phyloP scores from a whole-genome alignment of 2,888 invertebrate species.

The Ormyrus pomaceus region DNA sequence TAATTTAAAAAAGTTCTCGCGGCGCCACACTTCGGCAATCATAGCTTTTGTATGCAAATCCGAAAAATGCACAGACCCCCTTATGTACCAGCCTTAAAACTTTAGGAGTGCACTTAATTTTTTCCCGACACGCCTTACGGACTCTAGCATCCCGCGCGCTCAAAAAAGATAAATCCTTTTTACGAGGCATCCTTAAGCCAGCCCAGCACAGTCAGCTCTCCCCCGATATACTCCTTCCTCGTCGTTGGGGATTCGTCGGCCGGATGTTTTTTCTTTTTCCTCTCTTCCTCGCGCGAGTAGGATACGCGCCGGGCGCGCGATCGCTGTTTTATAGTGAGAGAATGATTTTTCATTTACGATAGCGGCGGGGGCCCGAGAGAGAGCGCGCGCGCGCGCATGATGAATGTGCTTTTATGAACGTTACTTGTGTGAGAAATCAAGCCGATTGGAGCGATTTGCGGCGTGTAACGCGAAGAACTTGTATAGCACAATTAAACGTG shows the following conservation, averaged over 20 bases:
- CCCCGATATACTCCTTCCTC: not conserved
- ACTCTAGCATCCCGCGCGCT: not conserved
- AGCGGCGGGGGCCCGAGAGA: conserved; percentile 3
- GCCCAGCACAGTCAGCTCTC: too few species aligned
- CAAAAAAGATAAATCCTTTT: conserved; percentile 11
- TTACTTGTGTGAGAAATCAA: conserved; percentile 47
- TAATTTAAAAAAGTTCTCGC: too few species aligned
- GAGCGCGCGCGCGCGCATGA: conserved; percentile 12
- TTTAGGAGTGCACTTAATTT: conserved; percentile 20
- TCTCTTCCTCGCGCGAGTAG: not conserved
- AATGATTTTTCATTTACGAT: conserved; percentile 50
- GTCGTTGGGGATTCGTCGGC: conserved; percentile 8
- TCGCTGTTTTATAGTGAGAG: conserved; percentile 36
- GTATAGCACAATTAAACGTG: conserved; percentile 23
- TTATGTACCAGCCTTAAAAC: not conserved
- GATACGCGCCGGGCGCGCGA: conserved; percentile 43
- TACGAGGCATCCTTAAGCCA: conserved; percentile 21
- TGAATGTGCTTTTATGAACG: conserved; percentile 46
- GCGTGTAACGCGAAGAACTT: not conserved
- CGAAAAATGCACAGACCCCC: not conserved
- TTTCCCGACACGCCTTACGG: not conserved
- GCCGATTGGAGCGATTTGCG: conserved; percentile 12
- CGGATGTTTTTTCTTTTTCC: conserved; percentile 1
- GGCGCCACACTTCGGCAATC: not conserved
- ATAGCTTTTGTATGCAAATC: not conserved